Evolutionary conservation across 2,888 invertebrate species (phyloP).

Genomic region (Disparrhopalites patrizii): DNA sequence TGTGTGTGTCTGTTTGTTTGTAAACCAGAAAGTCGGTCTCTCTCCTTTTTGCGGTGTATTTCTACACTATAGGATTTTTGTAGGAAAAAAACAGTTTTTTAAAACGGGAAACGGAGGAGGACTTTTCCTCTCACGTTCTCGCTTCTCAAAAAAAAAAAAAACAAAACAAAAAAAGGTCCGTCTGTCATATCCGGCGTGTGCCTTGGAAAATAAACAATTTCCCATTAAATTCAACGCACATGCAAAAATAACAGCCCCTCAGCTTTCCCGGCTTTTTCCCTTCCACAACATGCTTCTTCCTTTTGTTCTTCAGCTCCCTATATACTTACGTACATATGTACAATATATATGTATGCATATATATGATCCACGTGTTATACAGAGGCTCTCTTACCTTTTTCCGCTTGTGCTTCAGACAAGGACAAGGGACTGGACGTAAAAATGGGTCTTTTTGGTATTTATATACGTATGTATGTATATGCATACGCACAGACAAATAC

Average conservation of each 20-base stretch:
- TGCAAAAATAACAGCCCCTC: constrained; percentile 33
- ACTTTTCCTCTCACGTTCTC: no score
- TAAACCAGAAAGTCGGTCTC: no score
- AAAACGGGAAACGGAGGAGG: background rate
- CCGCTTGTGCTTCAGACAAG: background rate
- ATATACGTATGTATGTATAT: no score
- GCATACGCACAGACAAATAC: no score
- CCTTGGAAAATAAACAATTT: constrained; percentile 43
- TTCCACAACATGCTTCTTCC: no score
- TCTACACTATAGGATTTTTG: background rate
- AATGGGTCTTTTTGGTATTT: no score
- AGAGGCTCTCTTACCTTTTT: background rate
- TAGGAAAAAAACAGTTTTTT: background rate
- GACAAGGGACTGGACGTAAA: background rate
- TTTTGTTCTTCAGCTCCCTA: no score
- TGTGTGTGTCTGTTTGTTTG: no score
- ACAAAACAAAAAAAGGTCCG: constrained; percentile 21
- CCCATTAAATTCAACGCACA: constrained; percentile 36
- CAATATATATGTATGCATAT: no score
- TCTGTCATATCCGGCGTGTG: constrained; percentile 37
- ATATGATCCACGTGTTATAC: no score
- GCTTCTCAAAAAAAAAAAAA: no score
- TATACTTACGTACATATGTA: background rate
- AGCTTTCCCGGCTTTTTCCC: background rate
- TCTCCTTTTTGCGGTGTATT: background rate